phyloP scores from a whole-genome alignment of 2,888 invertebrate species.

The Ashinkailepas kermadecensis region DNA sequence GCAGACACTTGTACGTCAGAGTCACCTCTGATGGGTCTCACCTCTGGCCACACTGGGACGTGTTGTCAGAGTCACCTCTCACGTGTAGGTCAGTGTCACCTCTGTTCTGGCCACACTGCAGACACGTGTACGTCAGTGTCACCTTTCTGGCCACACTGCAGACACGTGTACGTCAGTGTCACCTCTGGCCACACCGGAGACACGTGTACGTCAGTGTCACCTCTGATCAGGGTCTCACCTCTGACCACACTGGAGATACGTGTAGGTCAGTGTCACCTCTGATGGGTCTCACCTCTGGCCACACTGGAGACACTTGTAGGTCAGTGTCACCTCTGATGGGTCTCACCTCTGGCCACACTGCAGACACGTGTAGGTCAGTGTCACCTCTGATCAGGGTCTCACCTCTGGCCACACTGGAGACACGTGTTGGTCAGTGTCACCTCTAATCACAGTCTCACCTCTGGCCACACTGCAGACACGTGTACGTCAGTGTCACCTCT shows the following conservation, averaged over 20 bases:
- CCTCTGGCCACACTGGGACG: too few relatives aligned
- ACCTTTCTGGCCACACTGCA: too few relatives aligned
- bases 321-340: too few relatives aligned
- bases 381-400: not conserved
- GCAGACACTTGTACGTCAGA: too few relatives aligned
- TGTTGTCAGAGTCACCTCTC: too few relatives aligned
- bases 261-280: conserved; percentile 47
- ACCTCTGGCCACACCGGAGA: conserved; percentile 80
- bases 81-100: not conserved
- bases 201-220: conserved; percentile 59
- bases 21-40: too few relatives aligned
- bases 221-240: conserved; percentile 42
- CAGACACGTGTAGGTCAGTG: conserved; percentile 63
- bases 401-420: conserved; percentile 80
- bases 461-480: conserved; percentile 85
- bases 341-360: conserved; percentile 70
- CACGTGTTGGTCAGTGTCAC: conserved; percentile 54
- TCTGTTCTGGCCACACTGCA: conserved; percentile 74
- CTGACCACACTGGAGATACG: conserved; percentile 85
- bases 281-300: conserved; percentile 56
- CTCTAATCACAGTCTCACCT: conserved; percentile 42
- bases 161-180: conserved; percentile 51
- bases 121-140: conserved; percentile 59
- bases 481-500: conserved; percentile 50
- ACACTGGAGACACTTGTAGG: conserved; percentile 80